These are phyloP conservation scores for Chalcosyrphus nemorum DNA, from an alignment of 2,888 invertebrate genomes.

Conservation along the genomic window DNA sequence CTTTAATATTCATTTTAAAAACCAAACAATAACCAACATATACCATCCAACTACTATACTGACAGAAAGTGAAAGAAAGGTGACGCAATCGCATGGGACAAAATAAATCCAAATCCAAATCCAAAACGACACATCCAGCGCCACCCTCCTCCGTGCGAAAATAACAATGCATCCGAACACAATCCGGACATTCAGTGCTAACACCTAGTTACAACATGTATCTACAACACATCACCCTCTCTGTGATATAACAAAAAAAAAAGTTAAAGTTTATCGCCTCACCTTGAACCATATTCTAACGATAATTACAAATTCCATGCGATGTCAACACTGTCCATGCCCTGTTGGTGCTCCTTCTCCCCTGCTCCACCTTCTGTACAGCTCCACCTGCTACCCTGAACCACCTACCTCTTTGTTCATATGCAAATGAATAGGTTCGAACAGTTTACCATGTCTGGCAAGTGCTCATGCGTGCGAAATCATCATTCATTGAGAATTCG, in stretches of 20 bases:
- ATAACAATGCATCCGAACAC: conserved; percentile 54
- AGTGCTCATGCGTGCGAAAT: conserved; percentile 72
- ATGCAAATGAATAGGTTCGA: conserved; percentile 64
- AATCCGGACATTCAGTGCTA: conserved; percentile 43
- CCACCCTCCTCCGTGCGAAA: conserved; percentile 10
- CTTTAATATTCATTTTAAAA: conserved; percentile 34
- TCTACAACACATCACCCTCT: not conserved
- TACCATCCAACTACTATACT: conserved; percentile 1
- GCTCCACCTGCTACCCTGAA: conserved; percentile 18
- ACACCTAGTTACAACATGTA: conserved; percentile 54
- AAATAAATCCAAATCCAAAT: conserved; percentile 45
- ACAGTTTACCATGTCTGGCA: conserved; percentile 47
- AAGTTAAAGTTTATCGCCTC: conserved; percentile 70
- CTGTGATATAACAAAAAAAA: conserved; percentile 47
- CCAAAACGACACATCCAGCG: no score
- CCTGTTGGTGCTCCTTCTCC: conserved; percentile 10
- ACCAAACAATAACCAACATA: conserved; percentile 27
- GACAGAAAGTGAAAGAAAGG: conserved; percentile 47
- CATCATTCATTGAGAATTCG: conserved; percentile 64
- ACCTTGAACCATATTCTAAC: conserved; percentile 74
- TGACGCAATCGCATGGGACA: conserved; percentile 53
- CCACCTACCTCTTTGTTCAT: conserved; percentile 54
- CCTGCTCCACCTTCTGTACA: not conserved
- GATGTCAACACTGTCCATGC: conserved; percentile 67
- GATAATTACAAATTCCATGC: conserved; percentile 69